Evolutionary conservation across 2,113 vertebrate genomes (phyloP).

Genomic region (Sterna hirundo): DNA sequence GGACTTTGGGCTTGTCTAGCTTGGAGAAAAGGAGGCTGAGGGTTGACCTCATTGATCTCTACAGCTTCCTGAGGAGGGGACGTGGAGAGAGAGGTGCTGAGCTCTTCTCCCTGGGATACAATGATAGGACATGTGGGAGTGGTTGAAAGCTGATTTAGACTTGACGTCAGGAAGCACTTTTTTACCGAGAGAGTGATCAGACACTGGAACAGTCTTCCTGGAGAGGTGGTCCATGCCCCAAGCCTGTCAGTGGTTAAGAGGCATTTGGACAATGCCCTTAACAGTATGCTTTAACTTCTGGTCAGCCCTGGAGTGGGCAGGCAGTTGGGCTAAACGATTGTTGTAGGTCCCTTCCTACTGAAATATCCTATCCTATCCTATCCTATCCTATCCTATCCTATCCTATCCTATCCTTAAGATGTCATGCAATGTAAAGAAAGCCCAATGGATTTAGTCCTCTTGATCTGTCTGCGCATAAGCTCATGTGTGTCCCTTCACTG

Average conservation of each 20-base stretch:
- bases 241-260: background rate
- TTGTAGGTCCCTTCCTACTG: background rate
- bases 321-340: background rate
- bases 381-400: background rate
- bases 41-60: background rate
- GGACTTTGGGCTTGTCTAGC: background rate
- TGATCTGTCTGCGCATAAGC: background rate
- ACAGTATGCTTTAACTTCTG: background rate
- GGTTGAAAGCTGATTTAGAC: background rate
- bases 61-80: background rate
- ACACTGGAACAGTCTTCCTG: background rate
- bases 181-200: background rate
- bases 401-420: background rate
- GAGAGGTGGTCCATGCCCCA: background rate
- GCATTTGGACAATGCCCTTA: background rate
- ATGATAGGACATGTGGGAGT: background rate
- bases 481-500: fast-evolving
- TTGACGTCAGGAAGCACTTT: background rate
- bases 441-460: background rate
- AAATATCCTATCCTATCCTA: background rate
- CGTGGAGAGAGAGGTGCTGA: background rate
- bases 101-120: background rate
- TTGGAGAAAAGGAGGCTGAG: background rate
- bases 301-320: background rate
- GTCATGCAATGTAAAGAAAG: background rate